phyloP scores from a whole-genome alignment of 2,888 invertebrate genomes.

The Stictocephala bisonia region DNA sequence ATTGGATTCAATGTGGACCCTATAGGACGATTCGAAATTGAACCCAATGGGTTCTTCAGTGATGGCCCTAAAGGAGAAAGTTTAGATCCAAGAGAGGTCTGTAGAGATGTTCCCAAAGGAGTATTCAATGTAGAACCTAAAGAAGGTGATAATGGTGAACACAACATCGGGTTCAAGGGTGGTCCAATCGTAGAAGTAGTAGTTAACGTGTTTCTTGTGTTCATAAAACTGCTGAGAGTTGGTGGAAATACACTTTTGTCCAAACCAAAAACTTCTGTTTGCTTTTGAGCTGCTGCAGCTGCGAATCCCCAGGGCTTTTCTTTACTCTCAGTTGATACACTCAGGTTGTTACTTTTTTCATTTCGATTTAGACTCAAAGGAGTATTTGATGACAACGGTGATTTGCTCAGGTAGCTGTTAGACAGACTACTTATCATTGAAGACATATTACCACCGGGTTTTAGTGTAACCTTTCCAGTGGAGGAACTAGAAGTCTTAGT shows the following conservation, averaged over 20 bases:
- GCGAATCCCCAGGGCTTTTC: slow-evolving; percentile 71
- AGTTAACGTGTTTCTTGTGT: neutral
- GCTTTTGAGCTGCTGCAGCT: slow-evolving; percentile 67
- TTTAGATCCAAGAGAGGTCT: neutral
- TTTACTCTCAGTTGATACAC: neutral
- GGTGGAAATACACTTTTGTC: slow-evolving; percentile 36
- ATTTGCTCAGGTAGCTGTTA: slow-evolving; percentile 45
- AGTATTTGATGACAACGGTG: slow-evolving; percentile 17
- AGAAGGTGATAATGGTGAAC: too few species aligned
- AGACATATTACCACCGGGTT: slow-evolving; percentile 47
- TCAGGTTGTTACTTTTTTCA: slow-evolving; percentile 11
- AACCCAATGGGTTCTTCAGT: neutral
- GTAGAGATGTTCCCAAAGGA: neutral
- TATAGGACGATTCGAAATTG: slow-evolving; percentile 3
- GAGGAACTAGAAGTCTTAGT: slow-evolving; percentile 22
- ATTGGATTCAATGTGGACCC: slow-evolving; percentile 7
- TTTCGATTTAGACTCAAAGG: neutral
- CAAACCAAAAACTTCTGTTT: slow-evolving; percentile 39
- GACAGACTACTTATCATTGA: slow-evolving; percentile 47
- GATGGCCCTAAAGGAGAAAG: neutral
- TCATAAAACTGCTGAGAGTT: slow-evolving; percentile 8
- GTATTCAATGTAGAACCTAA: neutral
- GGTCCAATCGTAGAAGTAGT: slow-evolving; percentile 56
- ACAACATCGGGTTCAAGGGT: slow-evolving; percentile 10
- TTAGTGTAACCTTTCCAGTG: neutral